Evolutionary conservation across 2,113 vertebrate species (phyloP).

Genomic region (Smithornis capensis): DNA sequence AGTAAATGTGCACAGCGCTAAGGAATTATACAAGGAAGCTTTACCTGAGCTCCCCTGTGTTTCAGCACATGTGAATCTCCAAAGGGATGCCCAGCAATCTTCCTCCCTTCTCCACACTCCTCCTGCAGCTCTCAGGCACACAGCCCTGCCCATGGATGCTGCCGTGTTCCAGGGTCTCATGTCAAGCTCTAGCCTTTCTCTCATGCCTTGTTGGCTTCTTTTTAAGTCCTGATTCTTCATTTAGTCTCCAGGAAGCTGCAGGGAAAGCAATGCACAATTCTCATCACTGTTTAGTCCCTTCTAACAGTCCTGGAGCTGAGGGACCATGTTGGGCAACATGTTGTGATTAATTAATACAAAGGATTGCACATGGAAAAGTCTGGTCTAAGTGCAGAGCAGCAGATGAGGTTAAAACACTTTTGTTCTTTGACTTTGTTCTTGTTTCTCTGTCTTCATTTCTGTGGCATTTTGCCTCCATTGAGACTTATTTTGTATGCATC

Average conservation of each 20-base stretch:
- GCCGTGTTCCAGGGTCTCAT: not conserved
- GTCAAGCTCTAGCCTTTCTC: not conserved
- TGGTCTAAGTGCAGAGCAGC: not conserved
- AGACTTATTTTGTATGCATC: conserved; percentile 32
- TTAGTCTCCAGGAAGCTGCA: not conserved
- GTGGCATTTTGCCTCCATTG: conserved; percentile 25
- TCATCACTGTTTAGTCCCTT: not conserved
- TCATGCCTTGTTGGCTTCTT: not conserved
- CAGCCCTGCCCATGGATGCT: not conserved
- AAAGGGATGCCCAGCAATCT: not conserved
- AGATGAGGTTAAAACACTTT: conserved; percentile 21
- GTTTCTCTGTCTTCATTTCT: conserved; percentile 39
- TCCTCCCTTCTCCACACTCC: not conserved
- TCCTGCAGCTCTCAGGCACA: fast-evolving
- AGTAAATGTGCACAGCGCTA: not conserved
- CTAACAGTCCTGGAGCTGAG: not conserved
- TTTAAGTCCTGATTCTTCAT: not conserved
- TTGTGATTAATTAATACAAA: conserved; percentile 25
- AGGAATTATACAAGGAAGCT: not conserved
- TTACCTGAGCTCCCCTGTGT: not conserved
- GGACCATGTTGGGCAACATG: not conserved
- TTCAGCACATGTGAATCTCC: not conserved
- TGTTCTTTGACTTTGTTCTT: conserved; percentile 34
- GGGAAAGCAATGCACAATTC: not conserved
- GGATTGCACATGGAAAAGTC: not conserved